Conservation (phyloP, 1,140 invertebrate species). For the Oedothorax gibbosus region DNA sequence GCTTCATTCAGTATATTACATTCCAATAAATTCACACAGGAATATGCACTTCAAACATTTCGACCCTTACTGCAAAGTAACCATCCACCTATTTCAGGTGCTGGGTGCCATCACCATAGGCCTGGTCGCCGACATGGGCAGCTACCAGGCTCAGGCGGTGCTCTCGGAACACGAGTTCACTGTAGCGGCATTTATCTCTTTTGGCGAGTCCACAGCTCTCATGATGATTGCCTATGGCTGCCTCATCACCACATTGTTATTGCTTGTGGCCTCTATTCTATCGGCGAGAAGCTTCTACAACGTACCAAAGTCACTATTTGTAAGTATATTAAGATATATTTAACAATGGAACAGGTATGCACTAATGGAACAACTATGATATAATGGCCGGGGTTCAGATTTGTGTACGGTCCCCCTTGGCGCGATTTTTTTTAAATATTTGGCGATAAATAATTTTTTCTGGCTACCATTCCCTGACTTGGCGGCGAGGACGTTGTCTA, state of each 20-base stretch:
- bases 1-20: no score
- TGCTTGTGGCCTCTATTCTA: constrained; percentile 43
- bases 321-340: constrained; percentile 7
- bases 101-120: constrained; percentile 51
- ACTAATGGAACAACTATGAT: neutral
- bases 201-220: constrained; percentile 53
- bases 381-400: neutral
- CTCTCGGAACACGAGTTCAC: constrained; percentile 50
- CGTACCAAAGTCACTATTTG: constrained; percentile 53
- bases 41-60: no score
- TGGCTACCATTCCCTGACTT: no score
- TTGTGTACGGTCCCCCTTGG: no score
- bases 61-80: neutral
- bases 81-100: constrained; percentile 7
- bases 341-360: neutral
- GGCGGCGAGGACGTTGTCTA: no score
- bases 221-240: constrained; percentile 57
- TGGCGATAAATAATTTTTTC: no score
- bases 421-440: no score
- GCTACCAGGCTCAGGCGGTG: constrained; percentile 55
- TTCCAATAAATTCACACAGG: no score
- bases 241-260: constrained; percentile 51
- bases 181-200: constrained; percentile 53
- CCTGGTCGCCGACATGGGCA: constrained; percentile 52
- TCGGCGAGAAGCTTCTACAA: constrained; percentile 41